These are phyloP conservation scores for Aleiodes alternator DNA, from an alignment of 2,888 invertebrate genomes.

Conservation along the genomic window DNA sequence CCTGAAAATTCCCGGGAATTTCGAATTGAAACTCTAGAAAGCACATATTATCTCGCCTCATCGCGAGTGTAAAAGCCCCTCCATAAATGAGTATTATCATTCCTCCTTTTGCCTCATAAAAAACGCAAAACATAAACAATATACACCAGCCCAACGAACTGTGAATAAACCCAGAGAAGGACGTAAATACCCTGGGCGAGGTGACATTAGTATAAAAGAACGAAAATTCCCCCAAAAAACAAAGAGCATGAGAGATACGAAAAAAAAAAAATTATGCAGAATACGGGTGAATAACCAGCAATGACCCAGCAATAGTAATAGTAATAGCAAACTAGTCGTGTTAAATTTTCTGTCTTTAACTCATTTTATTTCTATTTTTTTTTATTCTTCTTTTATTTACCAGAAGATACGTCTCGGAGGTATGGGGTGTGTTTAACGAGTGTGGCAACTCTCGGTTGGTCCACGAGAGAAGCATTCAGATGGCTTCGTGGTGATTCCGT, in stretches of 20 bases:
- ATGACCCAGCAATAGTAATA: conserved; percentile 36
- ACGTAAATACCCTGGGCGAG: conserved; percentile 29
- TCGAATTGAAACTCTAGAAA: not conserved
- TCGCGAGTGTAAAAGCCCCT: not conserved
- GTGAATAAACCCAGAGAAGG: conserved; percentile 16
- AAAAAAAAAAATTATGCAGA: conserved; percentile 24
- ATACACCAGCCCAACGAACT: not conserved
- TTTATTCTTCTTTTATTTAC: not conserved
- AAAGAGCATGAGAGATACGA: not conserved
- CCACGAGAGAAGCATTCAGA: conserved; percentile 41
- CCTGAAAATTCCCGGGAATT: no score
- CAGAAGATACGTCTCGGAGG: conserved; percentile 41
- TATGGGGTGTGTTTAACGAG: conserved; percentile 43
- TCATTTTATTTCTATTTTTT: conserved; percentile 25
- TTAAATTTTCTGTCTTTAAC: conserved; percentile 31
- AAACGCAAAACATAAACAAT: not conserved
- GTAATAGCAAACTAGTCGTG: conserved; percentile 27
- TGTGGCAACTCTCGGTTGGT: conserved; percentile 25
- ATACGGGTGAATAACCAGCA: conserved; percentile 42
- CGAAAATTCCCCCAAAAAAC: not conserved
- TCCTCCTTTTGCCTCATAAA: not conserved
- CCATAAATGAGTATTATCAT: not conserved
- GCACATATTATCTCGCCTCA: conserved; percentile 4
- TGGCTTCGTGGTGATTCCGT: conserved; percentile 30
- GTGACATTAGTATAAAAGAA: conserved; percentile 28